phyloP scores from a whole-genome alignment of 2,888 invertebrate species.

The Epinotia ramella region DNA sequence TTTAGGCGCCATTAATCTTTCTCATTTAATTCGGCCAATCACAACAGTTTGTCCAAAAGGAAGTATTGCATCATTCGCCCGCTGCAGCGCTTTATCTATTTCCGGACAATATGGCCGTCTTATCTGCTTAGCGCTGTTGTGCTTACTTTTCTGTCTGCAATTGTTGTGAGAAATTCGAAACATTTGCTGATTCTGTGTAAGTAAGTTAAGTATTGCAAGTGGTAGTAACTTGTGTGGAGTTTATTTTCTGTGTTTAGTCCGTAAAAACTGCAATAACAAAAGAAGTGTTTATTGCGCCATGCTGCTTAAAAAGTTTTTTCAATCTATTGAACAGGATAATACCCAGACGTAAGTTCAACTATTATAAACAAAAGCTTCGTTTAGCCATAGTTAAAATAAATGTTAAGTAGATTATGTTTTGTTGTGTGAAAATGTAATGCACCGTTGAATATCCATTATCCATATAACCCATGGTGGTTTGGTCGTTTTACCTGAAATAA shows the following conservation, averaged over 20 bases:
- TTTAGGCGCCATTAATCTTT: slow-evolving; percentile 23
- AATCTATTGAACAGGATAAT: slow-evolving; percentile 58
- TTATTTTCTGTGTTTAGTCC: neutral
- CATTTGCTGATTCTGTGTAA: slow-evolving; percentile 17
- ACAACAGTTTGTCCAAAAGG: slow-evolving; percentile 6
- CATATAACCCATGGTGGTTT: too few relatives aligned
- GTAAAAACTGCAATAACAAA: slow-evolving; percentile 46
- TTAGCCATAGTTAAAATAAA: neutral
- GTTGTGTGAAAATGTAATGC: neutral
- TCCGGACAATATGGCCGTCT: slow-evolving; percentile 44
- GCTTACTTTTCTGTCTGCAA: slow-evolving; percentile 13
- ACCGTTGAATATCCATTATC: neutral
- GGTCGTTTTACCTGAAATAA: too few relatives aligned
- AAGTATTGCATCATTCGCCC: slow-evolving; percentile 24
- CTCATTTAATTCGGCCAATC: slow-evolving; percentile 14
- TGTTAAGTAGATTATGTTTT: neutral
- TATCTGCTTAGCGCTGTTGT: slow-evolving; percentile 28
- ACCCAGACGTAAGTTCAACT: slow-evolving; percentile 54
- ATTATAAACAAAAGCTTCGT: slow-evolving; percentile 12
- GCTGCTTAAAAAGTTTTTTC: slow-evolving; percentile 52
- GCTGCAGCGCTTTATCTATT: slow-evolving; percentile 40
- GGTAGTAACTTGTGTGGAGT: neutral
- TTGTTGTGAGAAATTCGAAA: slow-evolving; percentile 33
- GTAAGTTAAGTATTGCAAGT: slow-evolving; percentile 6
- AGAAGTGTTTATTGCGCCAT: slow-evolving; percentile 53